Evolutionary conservation across 2,888 invertebrate species (phyloP).

Genomic region (Oligia latruncula): DNA sequence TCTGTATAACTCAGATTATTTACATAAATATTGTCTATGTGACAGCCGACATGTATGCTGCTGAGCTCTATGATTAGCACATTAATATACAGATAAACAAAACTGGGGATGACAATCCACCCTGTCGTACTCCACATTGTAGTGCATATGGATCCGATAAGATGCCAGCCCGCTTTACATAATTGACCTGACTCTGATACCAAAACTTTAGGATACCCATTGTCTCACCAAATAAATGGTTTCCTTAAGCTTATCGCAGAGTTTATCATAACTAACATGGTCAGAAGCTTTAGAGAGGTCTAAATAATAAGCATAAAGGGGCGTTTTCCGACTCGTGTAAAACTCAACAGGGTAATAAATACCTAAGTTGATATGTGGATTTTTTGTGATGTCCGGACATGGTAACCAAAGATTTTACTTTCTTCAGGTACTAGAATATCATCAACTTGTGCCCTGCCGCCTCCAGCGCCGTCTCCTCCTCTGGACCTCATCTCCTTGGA

Average conservation of each 20-base stretch:
- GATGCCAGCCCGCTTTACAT: conserved; percentile 7
- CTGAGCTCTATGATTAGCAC: too few species aligned
- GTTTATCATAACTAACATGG: background rate
- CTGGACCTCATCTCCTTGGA: conserved; percentile 84
- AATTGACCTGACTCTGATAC: conserved; percentile 1
- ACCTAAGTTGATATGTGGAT: too few species aligned
- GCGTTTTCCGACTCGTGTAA: background rate
- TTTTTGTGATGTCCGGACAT: too few species aligned
- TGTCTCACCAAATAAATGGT: background rate
- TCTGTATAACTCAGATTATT: background rate
- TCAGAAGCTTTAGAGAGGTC: background rate
- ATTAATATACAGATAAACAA: too few species aligned
- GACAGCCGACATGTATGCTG: too few species aligned
- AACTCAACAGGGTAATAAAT: background rate
- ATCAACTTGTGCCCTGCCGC: conserved; percentile 75
- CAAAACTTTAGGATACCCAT: conserved; percentile 1
- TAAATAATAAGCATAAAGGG: background rate
- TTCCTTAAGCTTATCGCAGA: background rate
- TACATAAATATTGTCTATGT: too few species aligned
- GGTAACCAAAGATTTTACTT: background rate
- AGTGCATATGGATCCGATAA: background rate
- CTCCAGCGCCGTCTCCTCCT: conserved; percentile 82
- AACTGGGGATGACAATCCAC: background rate
- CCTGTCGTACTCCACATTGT: background rate
- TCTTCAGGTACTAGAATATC: conserved; percentile 69